Evolutionary conservation across 23 tunicate species (phyloP).

Genomic region (Ascidia mentula): DNA sequence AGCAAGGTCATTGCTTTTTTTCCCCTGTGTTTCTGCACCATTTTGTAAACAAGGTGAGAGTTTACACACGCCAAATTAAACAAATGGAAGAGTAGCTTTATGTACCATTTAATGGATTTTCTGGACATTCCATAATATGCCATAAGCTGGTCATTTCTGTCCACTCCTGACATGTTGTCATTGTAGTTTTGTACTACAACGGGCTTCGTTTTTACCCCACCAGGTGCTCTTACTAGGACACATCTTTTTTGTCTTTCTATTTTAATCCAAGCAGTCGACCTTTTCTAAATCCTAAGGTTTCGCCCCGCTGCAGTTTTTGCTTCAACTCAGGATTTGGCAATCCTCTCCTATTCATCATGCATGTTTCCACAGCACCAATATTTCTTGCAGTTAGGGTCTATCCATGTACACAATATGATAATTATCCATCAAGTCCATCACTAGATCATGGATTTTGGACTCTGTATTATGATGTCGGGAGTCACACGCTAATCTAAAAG

Average conservation of each 20-base stretch:
- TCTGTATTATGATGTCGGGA: not conserved
- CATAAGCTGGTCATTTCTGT: constrained; percentile 16
- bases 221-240: not conserved
- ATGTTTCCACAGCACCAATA: not conserved
- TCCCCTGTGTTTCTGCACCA: not conserved
- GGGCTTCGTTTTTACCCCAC: not conserved
- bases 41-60: constrained; percentile 12
- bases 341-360: constrained; percentile 5
- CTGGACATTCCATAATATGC: constrained; percentile 9
- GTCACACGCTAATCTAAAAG: not conserved
- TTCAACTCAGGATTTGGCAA: not conserved
- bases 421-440: not conserved
- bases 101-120: constrained; percentile 17
- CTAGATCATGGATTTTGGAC: not conserved
- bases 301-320: not conserved
- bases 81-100: constrained; percentile 15
- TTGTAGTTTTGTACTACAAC: constrained; percentile 25
- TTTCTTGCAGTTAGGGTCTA: not conserved
- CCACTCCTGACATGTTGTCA: constrained; percentile 25
- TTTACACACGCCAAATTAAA: constrained; percentile 9
- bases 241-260: constrained; percentile 1
- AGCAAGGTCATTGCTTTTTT: not conserved
- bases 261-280: not conserved
- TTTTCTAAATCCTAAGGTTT: not conserved
- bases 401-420: not conserved